These are phyloP conservation scores for Acheta domesticus DNA, from an alignment of 2,888 invertebrate species.

Conservation along the genomic window DNA sequence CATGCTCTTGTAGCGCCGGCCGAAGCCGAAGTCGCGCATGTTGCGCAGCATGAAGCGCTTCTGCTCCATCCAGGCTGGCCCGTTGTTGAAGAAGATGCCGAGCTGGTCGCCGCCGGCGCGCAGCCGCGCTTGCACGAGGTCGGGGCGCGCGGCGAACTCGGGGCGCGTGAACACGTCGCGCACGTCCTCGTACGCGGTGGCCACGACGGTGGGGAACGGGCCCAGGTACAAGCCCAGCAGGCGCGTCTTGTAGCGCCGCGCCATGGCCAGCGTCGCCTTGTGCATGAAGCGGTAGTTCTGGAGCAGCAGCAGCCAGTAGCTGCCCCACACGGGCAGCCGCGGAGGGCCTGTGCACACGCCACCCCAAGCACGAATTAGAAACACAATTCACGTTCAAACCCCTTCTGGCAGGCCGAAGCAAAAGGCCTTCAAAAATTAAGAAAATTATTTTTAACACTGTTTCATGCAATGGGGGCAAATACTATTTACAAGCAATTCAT, in stretches of 20 bases:
- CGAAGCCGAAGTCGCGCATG: constrained; percentile 66
- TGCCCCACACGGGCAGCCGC: constrained; percentile 60
- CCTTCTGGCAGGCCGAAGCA: too few species aligned
- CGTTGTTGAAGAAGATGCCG: constrained; percentile 62
- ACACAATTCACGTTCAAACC: too few species aligned
- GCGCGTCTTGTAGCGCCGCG: constrained; percentile 58
- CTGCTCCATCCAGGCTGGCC: constrained; percentile 62
- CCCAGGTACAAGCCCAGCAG: constrained; percentile 59
- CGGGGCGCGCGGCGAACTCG: constrained; percentile 61
- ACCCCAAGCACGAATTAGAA: too few species aligned
- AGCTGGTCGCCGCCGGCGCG: constrained; percentile 51
- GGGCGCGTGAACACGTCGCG: constrained; percentile 57
- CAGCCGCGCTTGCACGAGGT: constrained; percentile 50
- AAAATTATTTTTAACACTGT: not conserved
- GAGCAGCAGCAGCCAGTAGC: constrained; percentile 57
- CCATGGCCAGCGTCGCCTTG: constrained; percentile 51
- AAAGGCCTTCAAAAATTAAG: too few species aligned
- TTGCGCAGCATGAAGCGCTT: constrained; percentile 63
- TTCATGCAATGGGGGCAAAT: too few species aligned
- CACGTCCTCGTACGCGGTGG: constrained; percentile 54
- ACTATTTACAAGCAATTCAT: too few species aligned
- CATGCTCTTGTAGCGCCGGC: constrained; percentile 56
- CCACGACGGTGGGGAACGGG: constrained; percentile 45
- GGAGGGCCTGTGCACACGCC: constrained; percentile 56
- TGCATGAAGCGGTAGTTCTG: constrained; percentile 54